phyloP scores from a whole-genome alignment of 1,140 invertebrate genomes.

The Propsilocerus akamusi region DNA sequence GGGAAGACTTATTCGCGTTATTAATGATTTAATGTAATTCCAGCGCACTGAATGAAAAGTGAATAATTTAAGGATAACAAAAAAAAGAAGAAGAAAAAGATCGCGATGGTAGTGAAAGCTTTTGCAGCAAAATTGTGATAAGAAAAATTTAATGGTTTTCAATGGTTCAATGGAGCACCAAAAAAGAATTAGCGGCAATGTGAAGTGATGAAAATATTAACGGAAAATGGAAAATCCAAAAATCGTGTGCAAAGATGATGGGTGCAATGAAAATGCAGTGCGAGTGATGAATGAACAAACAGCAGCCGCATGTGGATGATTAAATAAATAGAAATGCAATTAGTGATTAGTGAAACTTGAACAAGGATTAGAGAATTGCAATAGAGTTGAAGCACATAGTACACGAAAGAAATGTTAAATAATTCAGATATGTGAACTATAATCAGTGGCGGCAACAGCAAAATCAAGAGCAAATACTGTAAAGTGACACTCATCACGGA shows the following conservation, averaged over 20 bases:
- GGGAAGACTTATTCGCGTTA: too few relatives aligned
- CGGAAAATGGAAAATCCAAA: background rate
- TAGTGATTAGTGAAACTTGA: background rate
- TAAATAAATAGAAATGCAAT: too few relatives aligned
- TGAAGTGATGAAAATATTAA: background rate
- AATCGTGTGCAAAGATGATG: background rate
- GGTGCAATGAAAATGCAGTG: too few relatives aligned
- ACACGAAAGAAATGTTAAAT: background rate
- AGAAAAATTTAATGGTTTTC: background rate
- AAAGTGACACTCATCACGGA: background rate
- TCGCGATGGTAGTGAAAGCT: too few relatives aligned
- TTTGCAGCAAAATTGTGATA: conserved; percentile 2
- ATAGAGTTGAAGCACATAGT: background rate
- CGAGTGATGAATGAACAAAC: too few relatives aligned
- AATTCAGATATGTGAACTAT: background rate
- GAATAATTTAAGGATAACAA: too few relatives aligned
- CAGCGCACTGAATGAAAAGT: too few relatives aligned
- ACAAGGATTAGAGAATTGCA: background rate
- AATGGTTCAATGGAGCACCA: background rate
- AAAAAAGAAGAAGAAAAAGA: too few relatives aligned
- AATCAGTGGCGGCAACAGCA: background rate
- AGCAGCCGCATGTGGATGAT: too few relatives aligned
- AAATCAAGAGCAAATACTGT: background rate
- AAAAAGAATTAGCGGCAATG: background rate
- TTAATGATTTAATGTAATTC: too few relatives aligned